Base-by-base conservation (phyloP, 2,888 invertebrate species). In the Brenthis daphne region DNA sequence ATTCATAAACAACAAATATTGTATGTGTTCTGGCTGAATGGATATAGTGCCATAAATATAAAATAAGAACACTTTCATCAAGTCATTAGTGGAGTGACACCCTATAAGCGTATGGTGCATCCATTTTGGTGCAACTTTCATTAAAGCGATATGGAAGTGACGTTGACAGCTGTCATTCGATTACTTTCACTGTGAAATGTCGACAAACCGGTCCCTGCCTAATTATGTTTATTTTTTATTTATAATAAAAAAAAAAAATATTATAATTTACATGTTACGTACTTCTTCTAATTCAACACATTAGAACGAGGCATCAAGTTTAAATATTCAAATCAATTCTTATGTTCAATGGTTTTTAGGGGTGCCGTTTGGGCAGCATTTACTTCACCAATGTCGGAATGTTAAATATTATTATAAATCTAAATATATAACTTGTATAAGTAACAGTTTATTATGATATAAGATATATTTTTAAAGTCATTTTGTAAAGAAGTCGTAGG, bases 81-180 rank as follows among this genome's bases (percentile, higher is more conserved):
- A 61, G 50, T 61, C 37, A 67, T 56, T 51, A 50, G 61, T 67
- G 61, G 20, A 56, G 56, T 56, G 48, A 50, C 67, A 57, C 53
- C 65, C 58, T 65, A 68, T 66, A 64, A 73, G 77, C 74, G 78
- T 77, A 63, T 61, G 73, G 74, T 73, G 74, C 72, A 69, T 70
- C 73, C 73, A 69, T 79, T 79, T 80, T 75, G 73, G 75, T 77
- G 68, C 74, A 77, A 71, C 72, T 75, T 75, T 75, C 74, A 70
- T 73, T 75, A 73, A 33, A 67, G 29, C 71, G 73, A 64, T 63
- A 67, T 64, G 68, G 64, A 64, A 65, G 64, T 70, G 72, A 71
- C 73, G 69, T 71, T 76, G 76, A 75, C 76, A 76, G 71, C 72
- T 74, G 76, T 76, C 76, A 75, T 67, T 55, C 65, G 69, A 73